Base-by-base conservation (phyloP, 2,113 vertebrate genomes). In the Grantiella picta region DNA sequence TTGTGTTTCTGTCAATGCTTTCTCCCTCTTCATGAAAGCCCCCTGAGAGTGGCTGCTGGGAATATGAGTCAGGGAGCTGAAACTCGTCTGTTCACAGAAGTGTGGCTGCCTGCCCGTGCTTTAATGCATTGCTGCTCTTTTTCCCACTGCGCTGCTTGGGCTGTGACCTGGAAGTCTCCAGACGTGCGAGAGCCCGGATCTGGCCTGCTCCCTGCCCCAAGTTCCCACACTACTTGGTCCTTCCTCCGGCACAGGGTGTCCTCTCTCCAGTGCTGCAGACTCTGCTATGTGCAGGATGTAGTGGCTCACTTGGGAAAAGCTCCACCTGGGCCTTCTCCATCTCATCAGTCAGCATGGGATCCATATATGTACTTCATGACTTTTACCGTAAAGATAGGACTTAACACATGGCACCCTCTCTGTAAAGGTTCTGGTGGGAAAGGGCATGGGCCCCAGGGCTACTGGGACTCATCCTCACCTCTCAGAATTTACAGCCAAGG, bases 151-250 rank as follows among this genome's bases (percentile, higher is more conserved):
- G 10, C 25, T 10, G 12, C 38, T 69, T 11, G 15, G 57, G 70
- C 49, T 3, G 0, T 76, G 87, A 82, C 53, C 57, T 61, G 50
- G 49, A 94, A 65, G 45, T n/a, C 28, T 92, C 45, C 66, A 64
- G 45, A 56, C 31, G 53, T 64, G 53, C 1, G 9, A 94, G 27
- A 64, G 44, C n/a, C 25, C 0, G 0, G 19, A 33, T 24, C 53
- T 53, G 53, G 21, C 5, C 0, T 0, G 3, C n/a, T 87, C 9
- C 61, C 56, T 0, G 0, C 6, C 35, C 12, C 0, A 1, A 13
- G 45, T 82, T 94, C 49, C 61, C 82, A 72, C 53, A 68, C 31
- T 87, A 15, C 35, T 68, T 0, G 0, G 7, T 45, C 35, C 31
- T 82, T 54, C 25, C 44, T 87, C 31, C 1, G 1, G 22, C 38